Conservation (phyloP, 2,113 vertebrate genomes). For the Typhlomys cinereus region DNA sequence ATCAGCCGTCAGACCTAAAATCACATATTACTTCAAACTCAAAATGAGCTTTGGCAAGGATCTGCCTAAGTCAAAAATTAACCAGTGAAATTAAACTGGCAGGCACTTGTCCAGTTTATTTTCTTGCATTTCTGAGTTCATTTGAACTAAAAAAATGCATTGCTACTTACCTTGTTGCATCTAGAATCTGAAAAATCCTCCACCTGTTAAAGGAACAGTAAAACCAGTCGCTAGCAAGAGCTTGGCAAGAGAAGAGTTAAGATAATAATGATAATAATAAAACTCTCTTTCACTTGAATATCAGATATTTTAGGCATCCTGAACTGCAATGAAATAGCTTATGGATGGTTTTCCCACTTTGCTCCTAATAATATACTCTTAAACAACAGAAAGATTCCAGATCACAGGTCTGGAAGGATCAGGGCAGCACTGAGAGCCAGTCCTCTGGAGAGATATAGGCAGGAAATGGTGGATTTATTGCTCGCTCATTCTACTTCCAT, state of each 20-base stretch:
- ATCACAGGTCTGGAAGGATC: not conserved
- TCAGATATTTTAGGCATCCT: conserved; percentile 19
- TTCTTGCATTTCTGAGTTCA: not conserved
- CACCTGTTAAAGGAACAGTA: conserved; percentile 79
- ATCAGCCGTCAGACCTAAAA: not conserved
- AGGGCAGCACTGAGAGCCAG: conserved; percentile 1
- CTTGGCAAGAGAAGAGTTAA: conserved; percentile 58
- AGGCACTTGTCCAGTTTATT: not conserved
- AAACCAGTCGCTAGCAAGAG: conserved; percentile 73
- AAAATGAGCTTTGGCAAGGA: not conserved
- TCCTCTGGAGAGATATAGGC: conserved; percentile 61
- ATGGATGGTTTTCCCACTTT: not conserved
- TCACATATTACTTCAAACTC: not conserved
- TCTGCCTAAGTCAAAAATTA: not conserved
- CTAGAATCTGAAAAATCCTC: conserved; percentile 79
- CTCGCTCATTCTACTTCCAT: conserved; percentile 74
- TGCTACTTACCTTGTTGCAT: conserved; percentile 66
- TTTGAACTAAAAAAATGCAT: conserved; percentile 58
- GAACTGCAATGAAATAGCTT: conserved; percentile 21
- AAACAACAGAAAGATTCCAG: not conserved
- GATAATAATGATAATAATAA: not conserved
- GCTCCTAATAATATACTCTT: not conserved
- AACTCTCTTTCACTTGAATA: not conserved
- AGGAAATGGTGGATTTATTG: conserved; percentile 80
- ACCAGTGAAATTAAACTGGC: conserved; percentile 22